phyloP scores from a whole-genome alignment of 2,797 vertebrate species.

The Microctenopoma steveboyesi region DNA sequence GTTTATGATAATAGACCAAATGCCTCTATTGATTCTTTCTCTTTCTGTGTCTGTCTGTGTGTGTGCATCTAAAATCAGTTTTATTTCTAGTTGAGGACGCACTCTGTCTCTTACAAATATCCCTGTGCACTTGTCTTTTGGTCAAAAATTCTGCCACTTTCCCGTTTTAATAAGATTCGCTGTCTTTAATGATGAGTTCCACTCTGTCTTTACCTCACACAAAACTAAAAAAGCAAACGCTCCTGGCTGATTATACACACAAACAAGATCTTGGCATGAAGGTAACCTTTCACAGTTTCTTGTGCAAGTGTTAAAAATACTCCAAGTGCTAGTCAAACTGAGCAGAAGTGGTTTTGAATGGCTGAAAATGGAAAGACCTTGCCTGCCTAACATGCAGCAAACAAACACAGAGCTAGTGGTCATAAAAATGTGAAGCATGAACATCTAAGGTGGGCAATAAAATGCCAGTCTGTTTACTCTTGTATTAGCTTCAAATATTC shows the following conservation, averaged over 20 bases:
- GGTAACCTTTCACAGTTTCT: conserved; percentile 24
- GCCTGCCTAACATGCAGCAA: neutral
- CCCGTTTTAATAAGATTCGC: neutral
- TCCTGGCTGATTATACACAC: neutral
- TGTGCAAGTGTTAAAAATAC: conserved; percentile 17
- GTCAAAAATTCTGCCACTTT: conserved; percentile 14
- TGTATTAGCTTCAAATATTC: neutral
- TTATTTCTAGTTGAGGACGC: conserved; percentile 31
- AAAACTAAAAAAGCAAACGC: neutral
- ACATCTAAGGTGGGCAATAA: neutral
- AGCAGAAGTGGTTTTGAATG: conserved; percentile 29
- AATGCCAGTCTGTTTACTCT: neutral
- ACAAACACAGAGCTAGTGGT: conserved; percentile 8
- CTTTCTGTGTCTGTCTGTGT: conserved; percentile 55
- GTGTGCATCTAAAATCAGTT: conserved; percentile 40
- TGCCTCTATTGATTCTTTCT: conserved; percentile 81
- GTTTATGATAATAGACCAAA: conserved; percentile 83
- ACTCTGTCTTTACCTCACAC: neutral
- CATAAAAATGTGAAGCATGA: conserved; percentile 14
- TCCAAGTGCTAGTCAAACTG: conserved; percentile 16
- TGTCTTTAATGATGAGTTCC: neutral
- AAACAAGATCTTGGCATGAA: conserved; percentile 4
- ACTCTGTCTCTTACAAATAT: conserved; percentile 51
- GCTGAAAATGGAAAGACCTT: conserved; percentile 24
- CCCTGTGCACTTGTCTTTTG: conserved; percentile 33